Evolutionary conservation across 1,140 invertebrate genomes (phyloP), one percentile per base, ranked within the genome.

Genomic region (Papilio dardanus): DNA sequence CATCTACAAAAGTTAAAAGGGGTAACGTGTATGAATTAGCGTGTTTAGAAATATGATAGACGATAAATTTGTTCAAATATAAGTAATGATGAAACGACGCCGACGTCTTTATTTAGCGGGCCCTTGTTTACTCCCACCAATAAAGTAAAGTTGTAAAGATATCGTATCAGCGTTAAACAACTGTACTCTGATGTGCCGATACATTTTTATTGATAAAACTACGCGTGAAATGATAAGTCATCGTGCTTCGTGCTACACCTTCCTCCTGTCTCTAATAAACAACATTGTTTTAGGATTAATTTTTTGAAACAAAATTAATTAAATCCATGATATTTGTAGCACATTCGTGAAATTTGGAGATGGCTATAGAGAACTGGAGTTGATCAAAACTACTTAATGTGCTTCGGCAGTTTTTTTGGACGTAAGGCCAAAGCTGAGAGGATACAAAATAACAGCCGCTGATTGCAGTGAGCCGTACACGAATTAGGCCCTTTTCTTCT

Each of bases 391-490:
- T 83, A 81, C 79, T 81, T 86, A 82, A 86, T 87, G 24, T 83
- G 82, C 87, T 83, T 85, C 67, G 35, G 2, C 66, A 54, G 21
- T 74, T 77, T 74, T 78, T 86, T 77, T 33, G 76, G 58, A 74
- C 33, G 31, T 35, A 75, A 76, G 80, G 84, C 74, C 54, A 30
- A 62, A 30, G 24, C 77, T 81, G 75, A 79, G 73, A 82, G 78
- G 77, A 77, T 83, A 77, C 78, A 83, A 90, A 92, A 91, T 90
- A 83, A 86, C 85, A 85, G 82, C 86, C 85, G 87, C 83, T 87
- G 88, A 90, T 91, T 88, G 88, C 85, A 88, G 83, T 86, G 85
- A 89, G 87, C 86, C 85, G 84, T 88, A 88, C 85, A 89, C 84
- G 89, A 92, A 91, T 92, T 91, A 93, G 86, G 85, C 82, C 84